Evolutionary conservation across 2,888 invertebrate genomes (phyloP).

Genomic region (Selenia dentaria): DNA sequence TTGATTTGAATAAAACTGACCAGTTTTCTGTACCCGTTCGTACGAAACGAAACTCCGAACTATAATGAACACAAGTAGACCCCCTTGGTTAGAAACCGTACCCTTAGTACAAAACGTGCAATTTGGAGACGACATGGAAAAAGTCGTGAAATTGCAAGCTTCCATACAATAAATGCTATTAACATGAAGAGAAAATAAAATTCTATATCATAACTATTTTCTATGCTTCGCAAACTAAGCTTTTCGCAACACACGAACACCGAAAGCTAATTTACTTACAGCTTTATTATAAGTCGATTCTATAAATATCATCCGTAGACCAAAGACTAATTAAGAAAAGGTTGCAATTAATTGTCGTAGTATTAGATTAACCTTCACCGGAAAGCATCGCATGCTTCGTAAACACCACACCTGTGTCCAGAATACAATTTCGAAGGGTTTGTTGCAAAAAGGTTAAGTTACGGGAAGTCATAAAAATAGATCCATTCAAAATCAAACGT

Average conservation of each 20-base stretch:
- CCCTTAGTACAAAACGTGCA: constrained; percentile 45
- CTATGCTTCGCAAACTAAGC: constrained; percentile 1
- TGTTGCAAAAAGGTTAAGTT: constrained; percentile 9
- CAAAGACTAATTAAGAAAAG: neutral
- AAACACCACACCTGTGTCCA: constrained; percentile 3
- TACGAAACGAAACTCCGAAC: neutral
- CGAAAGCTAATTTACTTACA: neutral
- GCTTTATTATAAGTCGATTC: neutral
- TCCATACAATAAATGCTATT: constrained; percentile 23
- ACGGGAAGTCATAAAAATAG: constrained; percentile 14
- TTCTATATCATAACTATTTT: constrained; percentile 11
- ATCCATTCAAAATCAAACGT: constrained; percentile 1
- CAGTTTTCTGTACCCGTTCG: too few species aligned
- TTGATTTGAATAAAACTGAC: too few species aligned
- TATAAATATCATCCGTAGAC: neutral
- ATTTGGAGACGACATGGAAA: constrained; percentile 9
- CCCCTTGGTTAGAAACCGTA: constrained; percentile 54
- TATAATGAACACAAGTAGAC: neutral
- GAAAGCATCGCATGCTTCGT: constrained; percentile 8
- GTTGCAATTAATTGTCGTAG: neutral
- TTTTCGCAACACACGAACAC: constrained; percentile 1
- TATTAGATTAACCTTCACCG: constrained; percentile 8
- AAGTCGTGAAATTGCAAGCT: constrained; percentile 17
- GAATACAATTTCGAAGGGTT: neutral
- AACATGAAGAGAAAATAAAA: constrained; percentile 9